Conservation (phyloP, 2,888 invertebrate species). For the Microplitis manilae region DNA sequence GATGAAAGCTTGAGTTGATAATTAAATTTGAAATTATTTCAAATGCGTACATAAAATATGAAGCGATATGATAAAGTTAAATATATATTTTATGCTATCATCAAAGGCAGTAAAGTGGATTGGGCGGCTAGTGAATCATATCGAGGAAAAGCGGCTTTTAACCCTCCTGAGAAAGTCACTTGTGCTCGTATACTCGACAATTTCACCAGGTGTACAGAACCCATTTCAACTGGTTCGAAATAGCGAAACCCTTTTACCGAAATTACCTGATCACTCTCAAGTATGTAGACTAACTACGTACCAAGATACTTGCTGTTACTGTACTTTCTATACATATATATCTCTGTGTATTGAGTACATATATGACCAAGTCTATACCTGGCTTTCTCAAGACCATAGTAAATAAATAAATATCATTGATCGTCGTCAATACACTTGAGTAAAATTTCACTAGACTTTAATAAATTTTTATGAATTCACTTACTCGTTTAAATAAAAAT, state of each 20-base stretch:
- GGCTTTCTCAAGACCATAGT: not conserved
- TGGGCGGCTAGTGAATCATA: conserved; percentile 58
- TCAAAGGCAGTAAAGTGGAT: conserved; percentile 16
- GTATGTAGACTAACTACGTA: conserved; percentile 9
- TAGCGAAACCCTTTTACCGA: conserved; percentile 69
- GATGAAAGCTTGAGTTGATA: not conserved
- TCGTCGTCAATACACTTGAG: no score
- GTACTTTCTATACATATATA: not conserved
- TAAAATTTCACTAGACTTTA: not conserved
- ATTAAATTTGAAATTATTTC: not conserved
- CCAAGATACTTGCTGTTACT: conserved; percentile 12
- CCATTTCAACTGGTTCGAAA: conserved; percentile 51
- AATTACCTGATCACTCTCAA: conserved; percentile 58
- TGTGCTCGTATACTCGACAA: conserved; percentile 38
- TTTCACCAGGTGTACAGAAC: conserved; percentile 64
- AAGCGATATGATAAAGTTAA: not conserved
- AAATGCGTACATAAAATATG: not conserved
- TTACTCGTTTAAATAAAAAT: no score
- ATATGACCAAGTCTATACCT: not conserved
- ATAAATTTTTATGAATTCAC: no score
- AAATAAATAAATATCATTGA: not conserved
- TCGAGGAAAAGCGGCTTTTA: conserved; percentile 64
- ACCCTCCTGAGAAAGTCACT: conserved; percentile 47
- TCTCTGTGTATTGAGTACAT: not conserved
- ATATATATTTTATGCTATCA: not conserved